Percentiles rank a stretch among this genome's conserved stretches.
Conservation (phyloP, 2,113 vertebrate species). For the Mustelus asterias region DNA sequence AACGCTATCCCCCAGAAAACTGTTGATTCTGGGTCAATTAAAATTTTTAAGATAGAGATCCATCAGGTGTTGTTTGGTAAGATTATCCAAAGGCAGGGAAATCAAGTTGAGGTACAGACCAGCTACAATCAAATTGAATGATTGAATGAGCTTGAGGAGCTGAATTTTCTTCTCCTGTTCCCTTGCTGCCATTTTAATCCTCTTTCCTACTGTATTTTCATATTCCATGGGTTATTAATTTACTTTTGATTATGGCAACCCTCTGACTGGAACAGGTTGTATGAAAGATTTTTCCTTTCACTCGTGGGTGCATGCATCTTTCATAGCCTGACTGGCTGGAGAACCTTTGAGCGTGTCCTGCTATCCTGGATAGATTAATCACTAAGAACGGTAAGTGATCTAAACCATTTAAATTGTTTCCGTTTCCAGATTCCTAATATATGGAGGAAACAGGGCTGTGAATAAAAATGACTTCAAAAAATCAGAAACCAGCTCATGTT, state of each 20-base stretch:
- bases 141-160: background rate
- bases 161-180: background rate
- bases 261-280: background rate
- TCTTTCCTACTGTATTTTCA: background rate
- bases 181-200: background rate
- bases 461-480: slow-evolving; percentile 49
- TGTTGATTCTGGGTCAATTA: background rate
- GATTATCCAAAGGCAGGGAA: background rate
- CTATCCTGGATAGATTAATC: background rate
- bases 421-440: background rate
- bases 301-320: background rate
- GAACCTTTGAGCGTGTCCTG: too few species aligned
- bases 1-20: background rate
- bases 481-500: background rate
- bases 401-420: background rate
- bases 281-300: background rate
- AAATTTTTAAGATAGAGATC: background rate
- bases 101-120: background rate
- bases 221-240: background rate
- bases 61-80: background rate
- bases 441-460: slow-evolving; percentile 26
- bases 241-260: too few species aligned
- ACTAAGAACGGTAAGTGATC: background rate
- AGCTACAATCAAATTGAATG: background rate
- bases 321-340: background rate